Evolutionary conservation across 1,140 invertebrate genomes (phyloP).

Genomic region (Halictus rubicundus): DNA sequence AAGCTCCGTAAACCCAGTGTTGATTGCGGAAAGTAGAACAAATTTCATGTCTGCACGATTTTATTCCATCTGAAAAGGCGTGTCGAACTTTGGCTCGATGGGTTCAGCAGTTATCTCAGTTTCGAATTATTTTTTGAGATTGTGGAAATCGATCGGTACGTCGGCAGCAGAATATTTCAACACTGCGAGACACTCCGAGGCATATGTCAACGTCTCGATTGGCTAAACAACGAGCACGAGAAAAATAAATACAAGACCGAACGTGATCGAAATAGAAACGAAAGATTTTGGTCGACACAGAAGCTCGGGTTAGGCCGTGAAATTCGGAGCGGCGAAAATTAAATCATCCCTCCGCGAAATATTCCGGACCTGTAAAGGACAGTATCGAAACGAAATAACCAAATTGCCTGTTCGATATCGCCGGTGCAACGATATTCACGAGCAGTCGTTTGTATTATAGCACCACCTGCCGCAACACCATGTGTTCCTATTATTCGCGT

Average conservation of each 20-base stretch:
- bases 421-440: slow-evolving; percentile 44
- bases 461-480: slow-evolving; percentile 59
- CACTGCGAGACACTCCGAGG: not conserved
- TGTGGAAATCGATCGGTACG: too few species aligned
- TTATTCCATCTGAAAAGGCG: too few species aligned
- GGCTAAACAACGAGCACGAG: not conserved
- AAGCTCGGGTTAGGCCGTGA: not conserved
- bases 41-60: too few species aligned
- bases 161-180: too few species aligned
- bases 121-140: too few species aligned
- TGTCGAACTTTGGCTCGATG: too few species aligned
- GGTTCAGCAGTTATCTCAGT: too few species aligned
- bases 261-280: slow-evolving; percentile 16
- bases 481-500: slow-evolving; percentile 57
- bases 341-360: slow-evolving; percentile 8
- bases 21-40: too few species aligned
- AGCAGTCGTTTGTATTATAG: slow-evolving; percentile 46
- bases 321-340: not conserved
- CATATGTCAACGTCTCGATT: not conserved
- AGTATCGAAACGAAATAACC: slow-evolving; percentile 22
- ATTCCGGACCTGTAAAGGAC: not conserved
- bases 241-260: not conserved
- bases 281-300: not conserved
- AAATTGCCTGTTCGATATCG: slow-evolving; percentile 38
- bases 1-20: too few species aligned